These are phyloP conservation scores for Mycteria americana DNA, from an alignment of 2,797 vertebrate genomes.

Conservation along the genomic window DNA sequence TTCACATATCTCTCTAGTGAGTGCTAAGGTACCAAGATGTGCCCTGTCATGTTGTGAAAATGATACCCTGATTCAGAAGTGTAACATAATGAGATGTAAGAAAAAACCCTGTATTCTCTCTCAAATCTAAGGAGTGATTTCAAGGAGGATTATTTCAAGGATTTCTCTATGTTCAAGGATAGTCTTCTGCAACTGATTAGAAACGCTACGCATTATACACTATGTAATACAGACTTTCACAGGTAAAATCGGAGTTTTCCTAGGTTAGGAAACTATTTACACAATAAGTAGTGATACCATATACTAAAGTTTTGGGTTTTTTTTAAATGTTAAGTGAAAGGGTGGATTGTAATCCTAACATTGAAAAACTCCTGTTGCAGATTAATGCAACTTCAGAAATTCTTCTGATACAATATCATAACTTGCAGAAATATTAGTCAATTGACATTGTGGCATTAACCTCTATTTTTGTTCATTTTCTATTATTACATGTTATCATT, in stretches of 20 bases:
- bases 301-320: background rate
- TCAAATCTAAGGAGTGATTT: background rate
- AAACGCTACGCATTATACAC: background rate
- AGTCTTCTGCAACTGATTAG: background rate
- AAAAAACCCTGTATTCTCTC: background rate
- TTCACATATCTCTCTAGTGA: background rate
- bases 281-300: background rate
- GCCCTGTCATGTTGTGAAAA: background rate
- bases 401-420: background rate
- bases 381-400: background rate
- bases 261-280: background rate
- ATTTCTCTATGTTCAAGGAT: background rate
- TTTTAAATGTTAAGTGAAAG: background rate
- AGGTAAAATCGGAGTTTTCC: background rate
- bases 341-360: background rate
- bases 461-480: background rate
- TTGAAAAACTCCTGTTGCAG: background rate
- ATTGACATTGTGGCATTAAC: background rate
- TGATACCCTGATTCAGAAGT: background rate
- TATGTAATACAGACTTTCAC: background rate
- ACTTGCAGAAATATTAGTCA: background rate
- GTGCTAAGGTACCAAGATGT: background rate
- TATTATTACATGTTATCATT: background rate
- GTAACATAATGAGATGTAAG: background rate
- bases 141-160: too few species aligned